Base-by-base conservation (phyloP, 2,888 invertebrate species). In the Tuberolachnus salignus region DNA sequence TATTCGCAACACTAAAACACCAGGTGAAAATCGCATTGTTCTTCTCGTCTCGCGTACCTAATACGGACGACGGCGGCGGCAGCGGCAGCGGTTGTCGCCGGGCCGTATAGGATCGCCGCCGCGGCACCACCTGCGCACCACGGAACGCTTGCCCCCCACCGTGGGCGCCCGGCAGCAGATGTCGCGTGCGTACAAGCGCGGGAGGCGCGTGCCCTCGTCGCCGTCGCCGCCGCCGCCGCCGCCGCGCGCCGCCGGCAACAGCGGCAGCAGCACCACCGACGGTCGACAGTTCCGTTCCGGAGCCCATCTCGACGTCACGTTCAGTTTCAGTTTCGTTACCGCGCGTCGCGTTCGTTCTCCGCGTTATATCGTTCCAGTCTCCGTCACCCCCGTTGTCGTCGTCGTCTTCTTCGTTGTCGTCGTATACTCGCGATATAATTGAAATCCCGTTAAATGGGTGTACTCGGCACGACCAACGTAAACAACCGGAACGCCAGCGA, bases 391-490 rank as follows among this genome's bases (percentile, higher is more conserved):
- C 9, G 21, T 8, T 16, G 14, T 64, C 8, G 19, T 63, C 42
- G 6, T 61, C 19, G 46, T 46, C 3, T 34, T 16, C 16, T n/a
- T 34, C 34, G 53, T 34, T n/a, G 53, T 8, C 21, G 11, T 19
- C 11, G 4, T 14, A 14, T 16, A 34, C 10, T 10, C 14, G 2
- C 10, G 10, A 44, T n/a, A 44, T 13, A 26, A 23, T 4, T 26
- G 9, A 34, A 72, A 73, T 74, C 53, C 73, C 73, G 73, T 69
- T 78, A 69, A 78, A 78, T 78, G 78, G 78, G 78, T 78, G 78
- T 78, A 49, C 67, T 69, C 34, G 69, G 51, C 51, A 23, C 73
- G 59, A 46, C 26, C 44, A 55, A 74, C 74, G 26, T 23, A 59
- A 59, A 69, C 57, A 69, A 78, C 49, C 21, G 59, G 51, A 26